phyloP scores from a whole-genome alignment of 2,113 vertebrate genomes.

The Orthochromis indermauri region DNA sequence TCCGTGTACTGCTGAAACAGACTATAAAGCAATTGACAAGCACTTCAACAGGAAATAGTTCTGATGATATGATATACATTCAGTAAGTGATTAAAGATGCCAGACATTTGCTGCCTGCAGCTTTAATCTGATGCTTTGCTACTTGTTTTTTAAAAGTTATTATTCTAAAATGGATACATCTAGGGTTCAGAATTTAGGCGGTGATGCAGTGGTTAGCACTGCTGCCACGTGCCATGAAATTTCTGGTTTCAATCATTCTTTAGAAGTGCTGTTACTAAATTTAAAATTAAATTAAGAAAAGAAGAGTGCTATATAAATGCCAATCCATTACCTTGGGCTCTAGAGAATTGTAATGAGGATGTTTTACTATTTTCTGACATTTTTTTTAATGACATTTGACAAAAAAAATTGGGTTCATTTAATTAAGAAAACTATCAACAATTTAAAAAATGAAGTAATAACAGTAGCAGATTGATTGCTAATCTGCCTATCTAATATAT shows the following conservation, averaged over 20 bases:
- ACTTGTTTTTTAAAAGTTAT: neutral
- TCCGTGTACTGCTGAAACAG: neutral
- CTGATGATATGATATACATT: neutral
- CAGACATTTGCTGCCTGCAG: neutral
- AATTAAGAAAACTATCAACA: neutral
- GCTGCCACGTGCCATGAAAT: neutral
- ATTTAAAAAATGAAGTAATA: neutral
- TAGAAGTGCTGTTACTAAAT: neutral
- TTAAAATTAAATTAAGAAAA: neutral
- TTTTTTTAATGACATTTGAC: neutral
- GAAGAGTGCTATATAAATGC: neutral
- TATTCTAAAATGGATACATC: neutral
- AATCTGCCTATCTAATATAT: neutral
- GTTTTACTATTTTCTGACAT: neutral
- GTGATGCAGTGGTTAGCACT: neutral
- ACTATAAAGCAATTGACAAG: neutral
- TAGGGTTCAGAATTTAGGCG: neutral
- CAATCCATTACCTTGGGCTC: neutral
- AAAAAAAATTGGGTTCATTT: neutral
- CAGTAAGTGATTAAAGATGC: neutral
- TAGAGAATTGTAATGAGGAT: neutral
- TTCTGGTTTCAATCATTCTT: neutral
- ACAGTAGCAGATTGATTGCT: neutral
- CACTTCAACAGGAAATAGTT: neutral
- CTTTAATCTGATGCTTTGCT: neutral